Conservation (phyloP, 1,140 invertebrate species). For the Cyrtorhinus lividipennis region DNA sequence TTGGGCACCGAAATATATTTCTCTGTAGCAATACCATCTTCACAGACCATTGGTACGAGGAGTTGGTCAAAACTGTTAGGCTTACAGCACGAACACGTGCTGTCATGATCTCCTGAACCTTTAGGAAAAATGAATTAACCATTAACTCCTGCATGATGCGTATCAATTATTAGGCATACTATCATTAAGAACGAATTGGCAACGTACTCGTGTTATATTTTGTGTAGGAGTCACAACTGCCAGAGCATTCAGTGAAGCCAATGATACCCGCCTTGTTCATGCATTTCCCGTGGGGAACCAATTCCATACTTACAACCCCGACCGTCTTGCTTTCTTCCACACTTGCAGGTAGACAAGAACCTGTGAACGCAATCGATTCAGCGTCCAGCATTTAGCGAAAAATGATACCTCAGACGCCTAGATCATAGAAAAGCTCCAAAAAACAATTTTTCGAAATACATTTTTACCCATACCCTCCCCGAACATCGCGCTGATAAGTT, state of each 20-base stretch:
- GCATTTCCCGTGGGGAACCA: slow-evolving; percentile 39
- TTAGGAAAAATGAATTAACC: slow-evolving; percentile 22
- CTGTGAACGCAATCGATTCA: too few species aligned
- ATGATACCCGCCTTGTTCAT: slow-evolving; percentile 39
- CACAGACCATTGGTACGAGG: slow-evolving; percentile 10
- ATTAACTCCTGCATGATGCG: not conserved
- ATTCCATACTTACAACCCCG: slow-evolving; percentile 34
- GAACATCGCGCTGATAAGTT: not conserved
- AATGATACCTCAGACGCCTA: too few species aligned
- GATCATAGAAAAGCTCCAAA: too few species aligned
- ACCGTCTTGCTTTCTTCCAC: slow-evolving; percentile 37
- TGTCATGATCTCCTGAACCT: slow-evolving; percentile 38
- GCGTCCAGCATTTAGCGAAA: too few species aligned
- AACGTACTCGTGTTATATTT: slow-evolving; percentile 43
- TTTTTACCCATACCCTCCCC: too few species aligned
- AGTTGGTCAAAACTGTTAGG: not conserved
- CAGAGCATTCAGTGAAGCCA: slow-evolving; percentile 47
- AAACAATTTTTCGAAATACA: not conserved
- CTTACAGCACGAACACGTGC: slow-evolving; percentile 43
- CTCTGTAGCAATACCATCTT: slow-evolving; percentile 13
- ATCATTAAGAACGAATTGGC: not conserved
- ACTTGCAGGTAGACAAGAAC: slow-evolving; percentile 36
- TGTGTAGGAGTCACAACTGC: slow-evolving; percentile 46
- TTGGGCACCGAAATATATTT: slow-evolving; percentile 3
- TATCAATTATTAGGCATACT: not conserved